Evolutionary conservation across 2,888 invertebrate genomes (phyloP).

Genomic region (Agrilus cyanescens): DNA sequence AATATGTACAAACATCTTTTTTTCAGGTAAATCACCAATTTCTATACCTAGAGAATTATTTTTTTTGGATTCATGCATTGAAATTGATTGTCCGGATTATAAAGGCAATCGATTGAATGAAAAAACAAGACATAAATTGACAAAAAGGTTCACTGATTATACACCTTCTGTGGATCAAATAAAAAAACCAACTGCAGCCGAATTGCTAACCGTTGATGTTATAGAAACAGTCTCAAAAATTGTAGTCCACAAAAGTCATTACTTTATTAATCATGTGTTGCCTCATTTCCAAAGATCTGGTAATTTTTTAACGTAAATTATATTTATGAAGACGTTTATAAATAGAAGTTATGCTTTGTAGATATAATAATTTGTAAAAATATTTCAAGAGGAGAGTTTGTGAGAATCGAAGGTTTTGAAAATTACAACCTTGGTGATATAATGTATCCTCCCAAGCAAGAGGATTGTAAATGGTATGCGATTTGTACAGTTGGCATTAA

Average conservation of each 20-base stretch:
- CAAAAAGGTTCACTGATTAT: slow-evolving; percentile 48
- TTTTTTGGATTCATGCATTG: slow-evolving; percentile 47
- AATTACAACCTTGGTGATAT: slow-evolving; percentile 40
- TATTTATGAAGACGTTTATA: neutral
- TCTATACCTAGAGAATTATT: slow-evolving; percentile 43
- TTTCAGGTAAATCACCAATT: slow-evolving; percentile 22
- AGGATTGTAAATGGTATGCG: slow-evolving; percentile 39
- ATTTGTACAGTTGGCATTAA: slow-evolving; percentile 52
- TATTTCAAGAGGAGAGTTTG: slow-evolving; percentile 36
- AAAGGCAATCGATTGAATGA: slow-evolving; percentile 43
- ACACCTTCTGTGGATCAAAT: slow-evolving; percentile 40
- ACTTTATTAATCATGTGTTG: slow-evolving; percentile 46
- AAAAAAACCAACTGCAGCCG: slow-evolving; percentile 43
- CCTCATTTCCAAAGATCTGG: slow-evolving; percentile 56
- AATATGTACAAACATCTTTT: too few species aligned
- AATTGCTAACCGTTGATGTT: slow-evolving; percentile 47
- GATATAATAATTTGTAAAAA: slow-evolving; percentile 35
- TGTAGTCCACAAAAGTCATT: slow-evolving; percentile 40
- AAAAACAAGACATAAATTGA: slow-evolving; percentile 38
- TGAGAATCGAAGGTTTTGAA: slow-evolving; percentile 38
- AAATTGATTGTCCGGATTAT: slow-evolving; percentile 48
- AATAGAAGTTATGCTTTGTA: slow-evolving; percentile 13
- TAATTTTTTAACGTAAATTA: slow-evolving; percentile 20
- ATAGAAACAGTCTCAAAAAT: slow-evolving; percentile 37
- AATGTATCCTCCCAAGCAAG: slow-evolving; percentile 21